Percentiles rank a stretch among this genome's conserved stretches.
phyloP scores from a whole-genome alignment of 1,140 invertebrate species.

The Drosophila persimilis region DNA sequence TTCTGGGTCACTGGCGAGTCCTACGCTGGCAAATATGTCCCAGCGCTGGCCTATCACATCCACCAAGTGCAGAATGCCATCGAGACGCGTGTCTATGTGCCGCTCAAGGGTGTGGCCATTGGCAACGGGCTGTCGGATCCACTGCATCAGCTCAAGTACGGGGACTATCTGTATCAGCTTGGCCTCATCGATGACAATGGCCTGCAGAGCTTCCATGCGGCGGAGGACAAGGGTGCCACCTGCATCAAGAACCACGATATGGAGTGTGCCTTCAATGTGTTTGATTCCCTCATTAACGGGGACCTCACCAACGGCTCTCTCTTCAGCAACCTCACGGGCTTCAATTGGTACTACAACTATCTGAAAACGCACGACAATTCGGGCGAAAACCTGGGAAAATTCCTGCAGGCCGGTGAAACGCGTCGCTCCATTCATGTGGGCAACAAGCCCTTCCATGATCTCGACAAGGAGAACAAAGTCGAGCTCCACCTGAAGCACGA shows the following conservation, averaged over 20 bases:
- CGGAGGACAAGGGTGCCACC: conserved; percentile 85
- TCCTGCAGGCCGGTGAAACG: conserved; percentile 85
- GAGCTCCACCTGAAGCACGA: conserved; percentile 89
- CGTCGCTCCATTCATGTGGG: conserved; percentile 92
- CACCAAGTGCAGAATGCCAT: conserved; percentile 85
- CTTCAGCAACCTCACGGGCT: conserved; percentile 92
- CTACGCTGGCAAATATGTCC: conserved; percentile 93
- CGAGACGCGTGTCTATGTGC: conserved; percentile 84
- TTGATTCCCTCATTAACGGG: conserved; percentile 89
- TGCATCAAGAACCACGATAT: conserved; percentile 87
- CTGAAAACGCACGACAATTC: conserved; percentile 84
- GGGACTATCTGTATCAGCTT: conserved; percentile 91
- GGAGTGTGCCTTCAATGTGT: conserved; percentile 87
- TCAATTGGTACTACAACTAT: conserved; percentile 92
- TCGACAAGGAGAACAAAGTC: conserved; percentile 84
- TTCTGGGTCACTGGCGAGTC: conserved; percentile 94
- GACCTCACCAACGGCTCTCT: conserved; percentile 87
- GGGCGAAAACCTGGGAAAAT: conserved; percentile 82
- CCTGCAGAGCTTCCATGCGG: conserved; percentile 85
- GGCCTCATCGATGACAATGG: conserved; percentile 90
- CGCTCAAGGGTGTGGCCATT: conserved; percentile 90
- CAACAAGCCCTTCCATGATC: conserved; percentile 87
- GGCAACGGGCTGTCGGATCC: conserved; percentile 94
- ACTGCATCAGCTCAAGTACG: conserved; percentile 90
- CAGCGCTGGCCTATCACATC: conserved; percentile 90